A percentile compares a stretch with the other conserved stretches of the same genome.
Evolutionary conservation across 2,797 vertebrate species (phyloP).

Genomic region (Microtus obscurus): DNA sequence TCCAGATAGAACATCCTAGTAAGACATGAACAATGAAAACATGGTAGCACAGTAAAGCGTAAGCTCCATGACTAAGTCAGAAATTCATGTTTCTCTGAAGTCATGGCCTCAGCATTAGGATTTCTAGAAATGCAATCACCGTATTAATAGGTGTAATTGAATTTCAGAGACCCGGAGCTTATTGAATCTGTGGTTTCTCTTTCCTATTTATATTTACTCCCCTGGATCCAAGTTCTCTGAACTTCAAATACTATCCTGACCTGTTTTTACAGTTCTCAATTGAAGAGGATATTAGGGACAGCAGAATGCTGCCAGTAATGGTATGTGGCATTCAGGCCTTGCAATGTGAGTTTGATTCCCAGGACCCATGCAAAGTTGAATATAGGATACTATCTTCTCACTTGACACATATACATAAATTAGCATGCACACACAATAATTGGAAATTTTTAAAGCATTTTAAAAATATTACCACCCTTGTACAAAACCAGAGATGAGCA

Average conservation of each 20-base stretch:
- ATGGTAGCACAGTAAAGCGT: background rate
- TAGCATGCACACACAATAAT: background rate
- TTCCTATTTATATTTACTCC: background rate
- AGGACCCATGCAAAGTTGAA: background rate
- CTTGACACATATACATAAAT: background rate
- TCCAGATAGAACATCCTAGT: slow-evolving; percentile 30
- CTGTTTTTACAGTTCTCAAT: background rate
- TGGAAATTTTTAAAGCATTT: background rate
- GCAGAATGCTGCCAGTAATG: background rate
- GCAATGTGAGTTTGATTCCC: background rate
- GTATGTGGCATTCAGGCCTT: background rate
- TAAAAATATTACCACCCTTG: background rate
- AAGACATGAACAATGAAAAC: slow-evolving; percentile 6
- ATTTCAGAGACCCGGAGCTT: background rate
- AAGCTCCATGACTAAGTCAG: background rate
- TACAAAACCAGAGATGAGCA: background rate
- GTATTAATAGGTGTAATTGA: background rate
- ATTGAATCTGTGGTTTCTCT: background rate
- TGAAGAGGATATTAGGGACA: background rate
- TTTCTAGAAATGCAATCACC: background rate
- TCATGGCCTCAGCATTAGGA: background rate
- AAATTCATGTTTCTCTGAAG: slow-evolving; percentile 21
- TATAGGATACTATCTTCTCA: background rate
- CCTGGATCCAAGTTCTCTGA: background rate
- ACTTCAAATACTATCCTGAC: background rate